phyloP scores from a whole-genome alignment of 64 coral and sea anemone species.

The Actinia equina region DNA sequence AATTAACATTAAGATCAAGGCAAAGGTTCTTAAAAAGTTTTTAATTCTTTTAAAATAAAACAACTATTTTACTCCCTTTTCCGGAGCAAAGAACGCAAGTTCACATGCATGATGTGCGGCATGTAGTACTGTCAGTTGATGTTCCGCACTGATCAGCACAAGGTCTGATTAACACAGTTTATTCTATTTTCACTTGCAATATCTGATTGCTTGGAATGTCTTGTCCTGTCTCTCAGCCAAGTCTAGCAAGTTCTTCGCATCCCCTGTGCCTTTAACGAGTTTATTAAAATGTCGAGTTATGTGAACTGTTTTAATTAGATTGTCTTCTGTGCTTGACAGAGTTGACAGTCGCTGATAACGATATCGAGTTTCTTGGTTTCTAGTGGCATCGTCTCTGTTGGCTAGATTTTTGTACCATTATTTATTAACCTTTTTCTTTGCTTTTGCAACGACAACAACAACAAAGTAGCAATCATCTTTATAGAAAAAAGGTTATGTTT shows the following conservation, averaged over 20 bases:
- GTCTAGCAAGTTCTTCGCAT: not conserved
- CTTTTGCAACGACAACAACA: too few species aligned
- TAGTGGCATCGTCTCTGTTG: too few species aligned
- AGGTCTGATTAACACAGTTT: too few species aligned
- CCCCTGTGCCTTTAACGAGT: not conserved
- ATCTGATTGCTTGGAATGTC: not conserved
- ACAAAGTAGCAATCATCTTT: too few species aligned
- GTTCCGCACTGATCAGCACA: not conserved
- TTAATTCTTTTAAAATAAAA: too few species aligned
- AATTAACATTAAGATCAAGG: too few species aligned
- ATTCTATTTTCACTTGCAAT: not conserved
- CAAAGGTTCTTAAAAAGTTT: too few species aligned
- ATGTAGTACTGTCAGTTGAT: not conserved
- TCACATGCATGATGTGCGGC: not conserved
- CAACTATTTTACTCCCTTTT: too few species aligned
- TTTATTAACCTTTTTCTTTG: too few species aligned
- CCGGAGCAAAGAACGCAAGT: too few species aligned
- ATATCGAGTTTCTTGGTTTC: not conserved
- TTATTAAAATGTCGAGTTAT: conserved; percentile 10
- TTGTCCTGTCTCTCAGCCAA: not conserved
- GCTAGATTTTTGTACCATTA: too few species aligned
- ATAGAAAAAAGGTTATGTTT: too few species aligned
- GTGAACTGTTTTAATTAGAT: conserved; percentile 9
- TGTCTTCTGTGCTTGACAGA: not conserved
- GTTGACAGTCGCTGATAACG: not conserved